Conservation (phyloP, 64 coral and sea anemone species). For the Hydrozoanthus tunicans region DNA sequence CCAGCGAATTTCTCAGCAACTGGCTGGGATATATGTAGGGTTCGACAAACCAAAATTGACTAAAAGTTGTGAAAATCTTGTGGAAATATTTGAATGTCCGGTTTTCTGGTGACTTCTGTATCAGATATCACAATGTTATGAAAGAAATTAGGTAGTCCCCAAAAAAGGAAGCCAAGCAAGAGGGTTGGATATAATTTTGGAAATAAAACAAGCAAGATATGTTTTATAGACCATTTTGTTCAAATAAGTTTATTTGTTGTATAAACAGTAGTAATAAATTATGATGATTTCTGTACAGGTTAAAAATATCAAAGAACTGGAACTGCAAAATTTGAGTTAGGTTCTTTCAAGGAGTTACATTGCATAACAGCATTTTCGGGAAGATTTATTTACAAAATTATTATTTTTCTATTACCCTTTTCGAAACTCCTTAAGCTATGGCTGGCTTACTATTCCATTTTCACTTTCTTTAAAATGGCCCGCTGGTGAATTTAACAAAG, state of each 20-base stretch:
- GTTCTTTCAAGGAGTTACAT: neutral
- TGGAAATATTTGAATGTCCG: too few species aligned
- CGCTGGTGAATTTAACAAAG: neutral
- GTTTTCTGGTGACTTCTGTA: too few species aligned
- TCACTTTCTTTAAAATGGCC: neutral
- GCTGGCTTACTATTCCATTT: neutral
- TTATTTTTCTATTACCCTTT: neutral
- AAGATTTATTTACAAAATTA: neutral
- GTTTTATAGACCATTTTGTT: neutral
- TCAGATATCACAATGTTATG: too few species aligned
- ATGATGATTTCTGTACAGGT: conserved; percentile 33
- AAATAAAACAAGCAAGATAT: too few species aligned
- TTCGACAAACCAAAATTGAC: too few species aligned
- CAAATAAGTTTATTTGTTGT: conserved; percentile 9
- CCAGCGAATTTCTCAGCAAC: too few species aligned
- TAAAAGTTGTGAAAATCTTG: too few species aligned
- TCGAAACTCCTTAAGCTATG: neutral
- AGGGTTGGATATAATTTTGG: too few species aligned
- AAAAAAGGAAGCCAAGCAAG: too few species aligned
- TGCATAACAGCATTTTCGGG: neutral
- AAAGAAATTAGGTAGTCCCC: too few species aligned
- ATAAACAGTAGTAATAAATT: conserved; percentile 49
- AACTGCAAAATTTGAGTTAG: neutral
- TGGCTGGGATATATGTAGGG: too few species aligned
- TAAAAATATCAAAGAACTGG: conserved; percentile 15